Conservation (phyloP, 1,140 invertebrate genomes). For the Camponotus pennsylvanicus region DNA sequence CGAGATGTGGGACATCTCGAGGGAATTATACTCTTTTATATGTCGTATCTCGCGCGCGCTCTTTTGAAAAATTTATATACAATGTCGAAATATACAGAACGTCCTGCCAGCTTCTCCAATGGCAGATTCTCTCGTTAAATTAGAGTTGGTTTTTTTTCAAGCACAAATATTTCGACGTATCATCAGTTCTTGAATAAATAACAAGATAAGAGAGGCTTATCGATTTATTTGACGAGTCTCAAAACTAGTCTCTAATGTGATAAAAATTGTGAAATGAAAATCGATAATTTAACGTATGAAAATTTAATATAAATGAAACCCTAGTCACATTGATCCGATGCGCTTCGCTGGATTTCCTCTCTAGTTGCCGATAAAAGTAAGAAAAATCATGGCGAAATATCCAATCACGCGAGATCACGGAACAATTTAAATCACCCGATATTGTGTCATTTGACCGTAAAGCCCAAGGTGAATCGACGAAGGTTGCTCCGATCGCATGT, state of each 20-base stretch:
- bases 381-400: slow-evolving; percentile 23
- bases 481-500: slow-evolving; percentile 2
- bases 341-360: background rate
- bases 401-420: background rate
- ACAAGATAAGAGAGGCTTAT: too few relatives aligned
- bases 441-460: slow-evolving; percentile 38
- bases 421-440: background rate
- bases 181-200: slow-evolving; percentile 1
- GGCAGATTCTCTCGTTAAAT: background rate
- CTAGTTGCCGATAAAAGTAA: background rate
- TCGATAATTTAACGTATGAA: too few relatives aligned
- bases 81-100: slow-evolving; percentile 1
- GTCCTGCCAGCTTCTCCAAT: background rate
- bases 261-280: too few relatives aligned
- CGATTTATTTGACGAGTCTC: background rate
- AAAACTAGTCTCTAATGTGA: background rate
- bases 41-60: background rate
- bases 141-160: background rate
- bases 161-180: background rate
- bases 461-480: slow-evolving; percentile 10
- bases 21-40: slow-evolving; percentile 40
- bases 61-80: slow-evolving; percentile 23
- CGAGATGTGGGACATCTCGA: background rate
- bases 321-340: background rate
- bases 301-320: background rate